Percentiles rank a stretch among this genome's conserved stretches.
These are phyloP conservation scores for Matsumurasca onukii DNA, from an alignment of 1,140 invertebrate species.

Conservation along the genomic window DNA sequence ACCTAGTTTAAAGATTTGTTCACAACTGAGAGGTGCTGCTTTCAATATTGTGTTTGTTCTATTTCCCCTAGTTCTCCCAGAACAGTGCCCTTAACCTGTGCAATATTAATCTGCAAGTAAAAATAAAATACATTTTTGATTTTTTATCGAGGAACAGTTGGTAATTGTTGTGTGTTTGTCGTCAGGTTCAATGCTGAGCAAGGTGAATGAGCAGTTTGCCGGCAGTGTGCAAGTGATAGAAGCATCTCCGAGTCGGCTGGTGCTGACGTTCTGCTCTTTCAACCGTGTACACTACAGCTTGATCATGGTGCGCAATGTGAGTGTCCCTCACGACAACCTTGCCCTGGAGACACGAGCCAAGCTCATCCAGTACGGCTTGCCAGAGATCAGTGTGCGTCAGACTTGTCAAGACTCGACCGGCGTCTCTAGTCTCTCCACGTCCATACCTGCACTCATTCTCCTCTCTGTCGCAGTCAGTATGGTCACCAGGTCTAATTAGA, in stretches of 20 bases:
- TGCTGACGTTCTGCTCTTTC: constrained; percentile 69
- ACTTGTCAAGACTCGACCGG: neutral
- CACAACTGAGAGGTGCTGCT: no score
- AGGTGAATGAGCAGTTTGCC: constrained; percentile 62
- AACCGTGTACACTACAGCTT: constrained; percentile 65
- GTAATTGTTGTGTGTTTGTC: neutral
- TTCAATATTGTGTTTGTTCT: no score
- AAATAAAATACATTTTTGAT: no score
- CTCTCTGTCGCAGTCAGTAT: no score
- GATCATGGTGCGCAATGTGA: constrained; percentile 51
- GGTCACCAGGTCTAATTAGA: no score
- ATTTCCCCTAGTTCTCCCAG: no score
- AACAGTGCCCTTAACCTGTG: no score
- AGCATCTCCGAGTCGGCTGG: constrained; percentile 68
- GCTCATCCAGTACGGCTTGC: neutral
- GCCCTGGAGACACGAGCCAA: neutral
- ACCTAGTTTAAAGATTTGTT: no score
- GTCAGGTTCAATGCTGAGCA: constrained; percentile 47
- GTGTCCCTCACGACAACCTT: neutral
- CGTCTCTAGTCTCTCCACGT: neutral
- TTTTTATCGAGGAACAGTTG: no score
- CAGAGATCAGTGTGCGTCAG: neutral
- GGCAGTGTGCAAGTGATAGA: constrained; percentile 74
- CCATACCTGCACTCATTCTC: no score
- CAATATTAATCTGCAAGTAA: no score